phyloP scores from a whole-genome alignment of 2,888 invertebrate species.

The Mythimna impura region DNA sequence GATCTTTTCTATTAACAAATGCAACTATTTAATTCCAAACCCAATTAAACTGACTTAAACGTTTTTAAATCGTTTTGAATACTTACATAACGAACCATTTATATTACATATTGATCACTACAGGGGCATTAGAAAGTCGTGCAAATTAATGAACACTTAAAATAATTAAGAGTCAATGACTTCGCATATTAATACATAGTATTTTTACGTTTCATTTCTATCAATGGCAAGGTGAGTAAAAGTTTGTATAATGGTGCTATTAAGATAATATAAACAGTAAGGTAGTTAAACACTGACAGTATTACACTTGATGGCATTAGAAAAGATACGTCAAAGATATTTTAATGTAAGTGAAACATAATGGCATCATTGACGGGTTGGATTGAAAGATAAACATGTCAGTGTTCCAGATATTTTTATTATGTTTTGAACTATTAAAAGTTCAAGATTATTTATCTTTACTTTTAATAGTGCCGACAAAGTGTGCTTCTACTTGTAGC shows the following conservation, averaged over 20 bases:
- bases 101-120: conserved; percentile 58
- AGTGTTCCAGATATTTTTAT: conserved; percentile 32
- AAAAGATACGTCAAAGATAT: conserved; percentile 47
- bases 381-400: conserved; percentile 24
- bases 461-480: neutral
- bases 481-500: neutral
- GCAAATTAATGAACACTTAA: conserved; percentile 75
- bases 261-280: conserved; percentile 65
- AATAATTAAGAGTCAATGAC: conserved; percentile 76
- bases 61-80: conserved; percentile 55
- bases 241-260: conserved; percentile 53
- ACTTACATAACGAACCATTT: conserved; percentile 59
- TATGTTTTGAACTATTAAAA: neutral
- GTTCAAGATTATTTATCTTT: neutral
- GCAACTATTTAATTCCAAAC: conserved; percentile 53
- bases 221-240: conserved; percentile 61
- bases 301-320: conserved; percentile 17
- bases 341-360: conserved; percentile 43
- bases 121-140: conserved; percentile 74
- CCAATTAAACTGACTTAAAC: conserved; percentile 59
- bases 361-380: conserved; percentile 21
- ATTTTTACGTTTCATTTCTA: conserved; percentile 63
- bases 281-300: conserved; percentile 45
- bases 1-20: conserved; percentile 55
- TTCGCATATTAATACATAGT: conserved; percentile 58